phyloP scores from a whole-genome alignment of 2,888 invertebrate genomes.

The Eledona agricola region DNA sequence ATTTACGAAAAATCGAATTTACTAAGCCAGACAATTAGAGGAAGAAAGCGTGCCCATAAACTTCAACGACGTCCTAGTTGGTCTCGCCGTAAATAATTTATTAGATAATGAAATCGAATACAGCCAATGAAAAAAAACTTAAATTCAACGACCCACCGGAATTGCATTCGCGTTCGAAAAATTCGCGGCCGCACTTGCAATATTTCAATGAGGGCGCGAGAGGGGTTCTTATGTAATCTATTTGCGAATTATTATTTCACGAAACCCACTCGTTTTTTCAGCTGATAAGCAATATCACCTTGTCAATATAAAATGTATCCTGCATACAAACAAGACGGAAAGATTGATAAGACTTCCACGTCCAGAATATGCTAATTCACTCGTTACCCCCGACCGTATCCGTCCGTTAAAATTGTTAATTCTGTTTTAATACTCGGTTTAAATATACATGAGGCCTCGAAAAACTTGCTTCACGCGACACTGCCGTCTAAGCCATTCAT shows the following conservation, averaged over 20 bases:
- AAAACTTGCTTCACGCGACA: constrained; percentile 32
- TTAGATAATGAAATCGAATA: constrained; percentile 28
- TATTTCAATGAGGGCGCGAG: too few relatives aligned
- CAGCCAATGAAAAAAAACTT: constrained; percentile 13
- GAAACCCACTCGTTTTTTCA: too few relatives aligned
- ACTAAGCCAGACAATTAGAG: constrained; percentile 25
- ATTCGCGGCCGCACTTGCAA: too few relatives aligned
- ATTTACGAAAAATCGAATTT: too few relatives aligned
- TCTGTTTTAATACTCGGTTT: constrained; percentile 50
- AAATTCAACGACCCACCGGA: constrained; percentile 10
- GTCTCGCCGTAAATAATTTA: constrained; percentile 23
- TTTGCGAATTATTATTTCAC: too few relatives aligned
- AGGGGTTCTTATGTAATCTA: too few relatives aligned
- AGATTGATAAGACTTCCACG: too few relatives aligned
- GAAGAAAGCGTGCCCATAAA: constrained; percentile 3
- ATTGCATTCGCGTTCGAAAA: too few relatives aligned
- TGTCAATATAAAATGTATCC: constrained; percentile 34
- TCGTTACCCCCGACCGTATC: constrained; percentile 45
- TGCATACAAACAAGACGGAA: constrained; percentile 24
- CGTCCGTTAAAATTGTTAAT: constrained; percentile 53
- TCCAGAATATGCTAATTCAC: constrained; percentile 51
- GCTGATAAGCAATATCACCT: constrained; percentile 10
- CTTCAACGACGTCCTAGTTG: constrained; percentile 6
- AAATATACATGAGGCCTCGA: constrained; percentile 45
- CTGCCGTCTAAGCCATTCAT: constrained; percentile 30